Evolutionary conservation across 92 coral and sea anemone species (phyloP).

Genomic region (Epizoanthus stellaris): DNA sequence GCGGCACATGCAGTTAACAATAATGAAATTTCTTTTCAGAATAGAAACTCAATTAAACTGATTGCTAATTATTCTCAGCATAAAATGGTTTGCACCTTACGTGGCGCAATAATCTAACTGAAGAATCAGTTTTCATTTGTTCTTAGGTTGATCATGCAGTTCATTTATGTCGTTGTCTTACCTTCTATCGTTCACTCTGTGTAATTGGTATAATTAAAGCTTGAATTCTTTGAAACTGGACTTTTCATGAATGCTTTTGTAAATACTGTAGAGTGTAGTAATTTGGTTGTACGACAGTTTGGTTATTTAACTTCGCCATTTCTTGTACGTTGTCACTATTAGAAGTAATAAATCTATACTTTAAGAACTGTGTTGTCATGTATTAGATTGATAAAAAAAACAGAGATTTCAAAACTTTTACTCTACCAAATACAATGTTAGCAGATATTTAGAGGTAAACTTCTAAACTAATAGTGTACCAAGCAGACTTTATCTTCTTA

Average conservation of each 20-base stretch:
- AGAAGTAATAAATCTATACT: background rate
- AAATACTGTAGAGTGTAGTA: background rate
- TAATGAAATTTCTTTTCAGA: background rate
- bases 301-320: background rate
- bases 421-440: background rate
- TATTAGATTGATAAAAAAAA: conserved; percentile 11
- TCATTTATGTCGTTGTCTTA: background rate
- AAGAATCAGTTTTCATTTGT: no score
- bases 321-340: conserved; percentile 4
- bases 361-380: conserved; percentile 29
- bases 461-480: no score
- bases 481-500: no score
- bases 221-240: no score
- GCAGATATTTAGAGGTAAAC: no score
- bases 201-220: background rate
- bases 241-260: background rate
- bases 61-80: background rate
- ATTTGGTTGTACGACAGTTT: background rate
- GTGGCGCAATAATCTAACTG: no score
- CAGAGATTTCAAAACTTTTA: background rate
- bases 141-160: conserved; percentile 10
- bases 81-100: no score
- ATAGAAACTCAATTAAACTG: background rate
- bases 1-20: background rate
- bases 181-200: no score